Percentiles rank a stretch among this genome's conserved stretches.
These are phyloP conservation scores for Fistularia commersonii DNA, from an alignment of 2,797 vertebrate species.

Conservation along the genomic window DNA sequence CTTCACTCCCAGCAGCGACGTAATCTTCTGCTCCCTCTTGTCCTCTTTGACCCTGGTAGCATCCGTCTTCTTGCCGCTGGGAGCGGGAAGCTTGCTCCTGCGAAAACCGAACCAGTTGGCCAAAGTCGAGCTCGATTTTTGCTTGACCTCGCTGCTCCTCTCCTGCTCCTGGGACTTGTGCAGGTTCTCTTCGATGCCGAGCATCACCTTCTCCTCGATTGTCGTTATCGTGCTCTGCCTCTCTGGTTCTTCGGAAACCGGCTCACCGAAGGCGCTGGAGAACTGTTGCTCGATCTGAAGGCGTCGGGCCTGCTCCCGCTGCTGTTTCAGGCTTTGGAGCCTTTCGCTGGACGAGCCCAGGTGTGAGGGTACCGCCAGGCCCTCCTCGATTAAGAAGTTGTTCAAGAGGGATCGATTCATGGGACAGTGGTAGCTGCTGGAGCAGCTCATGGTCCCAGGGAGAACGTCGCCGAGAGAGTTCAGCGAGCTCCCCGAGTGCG, in stretches of 20 bases:
- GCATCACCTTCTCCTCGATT: conserved; percentile 93
- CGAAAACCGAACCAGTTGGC: conserved; percentile 91
- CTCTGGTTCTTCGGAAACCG: conserved; percentile 69
- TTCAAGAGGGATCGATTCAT: conserved; percentile 71
- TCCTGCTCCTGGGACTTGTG: conserved; percentile 85
- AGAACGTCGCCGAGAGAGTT: conserved; percentile 79
- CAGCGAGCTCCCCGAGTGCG: conserved; percentile 72
- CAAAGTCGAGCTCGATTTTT: conserved; percentile 80
- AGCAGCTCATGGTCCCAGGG: conserved; percentile 74
- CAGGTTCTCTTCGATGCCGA: conserved; percentile 89
- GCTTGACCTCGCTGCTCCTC: conserved; percentile 76
- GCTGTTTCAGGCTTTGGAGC: conserved; percentile 66
- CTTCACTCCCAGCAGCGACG: conserved; percentile 81
- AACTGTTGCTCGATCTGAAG: conserved; percentile 72
- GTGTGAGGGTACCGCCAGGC: conserved; percentile 56
- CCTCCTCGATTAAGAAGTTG: conserved; percentile 72
- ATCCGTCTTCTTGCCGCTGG: conserved; percentile 79
- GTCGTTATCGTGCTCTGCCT: conserved; percentile 71
- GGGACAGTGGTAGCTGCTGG: conserved; percentile 77
- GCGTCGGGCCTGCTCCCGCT: conserved; percentile 64
- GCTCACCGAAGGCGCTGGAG: conserved; percentile 68
- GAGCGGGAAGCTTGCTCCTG: conserved; percentile 84
- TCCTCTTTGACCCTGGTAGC: conserved; percentile 80
- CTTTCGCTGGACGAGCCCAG: conserved; percentile 67
- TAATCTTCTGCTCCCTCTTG: conserved; percentile 82